Evolutionary conservation across 1,140 invertebrate species (phyloP).

Genomic region (Lepidurus couesii): DNA sequence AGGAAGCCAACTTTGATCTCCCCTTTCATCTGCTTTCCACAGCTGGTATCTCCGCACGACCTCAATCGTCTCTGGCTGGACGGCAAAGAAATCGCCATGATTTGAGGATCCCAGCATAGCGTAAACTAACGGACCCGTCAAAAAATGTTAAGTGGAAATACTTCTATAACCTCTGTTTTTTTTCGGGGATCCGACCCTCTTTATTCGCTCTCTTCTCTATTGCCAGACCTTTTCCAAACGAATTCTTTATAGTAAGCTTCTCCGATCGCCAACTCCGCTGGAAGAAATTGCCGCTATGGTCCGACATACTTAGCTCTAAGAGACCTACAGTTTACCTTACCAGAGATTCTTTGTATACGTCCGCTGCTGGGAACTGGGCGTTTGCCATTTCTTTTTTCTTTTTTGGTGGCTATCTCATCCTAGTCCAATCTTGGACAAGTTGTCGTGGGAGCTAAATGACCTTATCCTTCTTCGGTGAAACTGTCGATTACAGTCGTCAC

Average conservation of each 20-base stretch:
- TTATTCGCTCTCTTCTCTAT: too few species aligned
- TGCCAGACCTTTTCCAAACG: too few species aligned
- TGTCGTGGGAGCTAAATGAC: not conserved
- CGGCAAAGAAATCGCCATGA: not conserved
- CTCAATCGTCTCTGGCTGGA: not conserved
- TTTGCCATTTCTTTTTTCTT: not conserved
- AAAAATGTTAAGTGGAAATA: not conserved
- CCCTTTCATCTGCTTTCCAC: not conserved
- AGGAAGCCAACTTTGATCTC: not conserved
- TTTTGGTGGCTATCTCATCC: not conserved
- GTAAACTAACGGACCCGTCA: not conserved
- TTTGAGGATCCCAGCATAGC: not conserved
- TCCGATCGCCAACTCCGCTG: too few species aligned
- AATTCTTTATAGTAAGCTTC: too few species aligned
- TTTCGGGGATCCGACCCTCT: too few species aligned
- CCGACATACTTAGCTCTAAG: too few species aligned
- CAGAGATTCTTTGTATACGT: too few species aligned
- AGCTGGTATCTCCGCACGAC: not conserved
- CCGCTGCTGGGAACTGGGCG: not conserved
- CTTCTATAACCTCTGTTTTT: not conserved
- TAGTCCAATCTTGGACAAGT: slow-evolving; percentile 1
- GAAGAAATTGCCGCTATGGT: too few species aligned
- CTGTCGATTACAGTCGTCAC: not conserved
- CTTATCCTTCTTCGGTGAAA: not conserved
- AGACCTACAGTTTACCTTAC: too few species aligned